Evolutionary conservation across 2,888 invertebrate genomes (phyloP).

Genomic region (Melanchra persicariae): DNA sequence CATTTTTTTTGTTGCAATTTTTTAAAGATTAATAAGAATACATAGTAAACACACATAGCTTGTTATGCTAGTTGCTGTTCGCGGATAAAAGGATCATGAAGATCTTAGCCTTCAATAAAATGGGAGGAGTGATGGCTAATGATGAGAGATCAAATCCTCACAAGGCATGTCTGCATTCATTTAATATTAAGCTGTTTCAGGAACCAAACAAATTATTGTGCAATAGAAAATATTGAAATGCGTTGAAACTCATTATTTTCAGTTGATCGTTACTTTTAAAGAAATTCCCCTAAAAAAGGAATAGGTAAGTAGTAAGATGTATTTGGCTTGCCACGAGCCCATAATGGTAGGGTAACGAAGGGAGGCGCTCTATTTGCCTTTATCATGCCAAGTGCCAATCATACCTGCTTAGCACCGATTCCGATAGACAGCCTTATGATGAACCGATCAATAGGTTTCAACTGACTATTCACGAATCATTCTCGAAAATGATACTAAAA

Average conservation of each 20-base stretch:
- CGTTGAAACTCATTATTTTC: not conserved
- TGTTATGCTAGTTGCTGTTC: not conserved
- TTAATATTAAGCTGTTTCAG: not conserved
- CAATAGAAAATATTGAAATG: not conserved
- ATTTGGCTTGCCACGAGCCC: too few relatives aligned
- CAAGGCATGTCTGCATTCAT: too few relatives aligned
- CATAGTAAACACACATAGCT: not conserved
- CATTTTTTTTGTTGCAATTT: too few relatives aligned
- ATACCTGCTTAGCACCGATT: slow-evolving; percentile 64
- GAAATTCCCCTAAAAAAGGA: not conserved
- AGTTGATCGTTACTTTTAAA: not conserved
- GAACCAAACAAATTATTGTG: not conserved
- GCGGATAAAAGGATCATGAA: not conserved
- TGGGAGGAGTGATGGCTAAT: too few relatives aligned
- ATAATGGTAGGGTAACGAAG: slow-evolving; percentile 24
- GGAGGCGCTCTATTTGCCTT: slow-evolving; percentile 72
- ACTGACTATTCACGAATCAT: not conserved
- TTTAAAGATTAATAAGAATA: too few relatives aligned
- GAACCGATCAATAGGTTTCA: not conserved
- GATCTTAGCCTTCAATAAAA: too few relatives aligned
- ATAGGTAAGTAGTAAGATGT: slow-evolving; percentile 12
- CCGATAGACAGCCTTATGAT: slow-evolving; percentile 12
- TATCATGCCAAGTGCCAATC: slow-evolving; percentile 79
- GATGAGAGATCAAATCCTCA: too few relatives aligned
- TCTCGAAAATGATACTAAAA: too few relatives aligned